Evolutionary conservation across 2,888 invertebrate species (phyloP).

Genomic region (Neuroscelio doddi): DNA sequence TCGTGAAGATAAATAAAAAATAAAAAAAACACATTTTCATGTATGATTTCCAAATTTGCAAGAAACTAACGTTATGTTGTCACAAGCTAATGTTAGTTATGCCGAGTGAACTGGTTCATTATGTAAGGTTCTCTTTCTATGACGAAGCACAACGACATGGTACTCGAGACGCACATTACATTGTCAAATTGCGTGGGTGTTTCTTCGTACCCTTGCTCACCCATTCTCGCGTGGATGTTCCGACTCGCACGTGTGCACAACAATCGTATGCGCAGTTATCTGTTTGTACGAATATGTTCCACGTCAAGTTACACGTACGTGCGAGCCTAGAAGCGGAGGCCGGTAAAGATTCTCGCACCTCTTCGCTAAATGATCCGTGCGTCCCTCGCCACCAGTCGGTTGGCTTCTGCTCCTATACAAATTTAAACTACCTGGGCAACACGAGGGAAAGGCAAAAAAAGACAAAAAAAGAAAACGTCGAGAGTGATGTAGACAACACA

Average conservation of each 20-base stretch:
- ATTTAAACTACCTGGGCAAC: conserved; percentile 66
- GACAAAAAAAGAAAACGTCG: conserved; percentile 27
- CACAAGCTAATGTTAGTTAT: conserved; percentile 14
- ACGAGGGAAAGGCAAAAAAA: conserved; percentile 35
- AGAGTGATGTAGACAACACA: conserved; percentile 25
- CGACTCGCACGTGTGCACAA: conserved; percentile 18
- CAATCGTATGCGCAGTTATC: conserved; percentile 31
- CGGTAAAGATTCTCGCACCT: conserved; percentile 72
- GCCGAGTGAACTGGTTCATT: conserved; percentile 53
- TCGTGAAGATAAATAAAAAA: no score
- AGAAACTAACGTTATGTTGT: conserved; percentile 19
- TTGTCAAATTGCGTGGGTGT: conserved; percentile 37
- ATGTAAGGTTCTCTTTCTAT: conserved; percentile 50
- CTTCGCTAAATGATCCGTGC: conserved; percentile 69
- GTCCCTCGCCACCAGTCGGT: conserved; percentile 61
- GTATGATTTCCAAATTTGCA: no score
- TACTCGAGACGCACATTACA: conserved; percentile 24
- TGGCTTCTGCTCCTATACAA: conserved; percentile 71
- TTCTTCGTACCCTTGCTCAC: conserved; percentile 34
- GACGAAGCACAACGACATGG: conserved; percentile 51
- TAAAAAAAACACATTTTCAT: no score
- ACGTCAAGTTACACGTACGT: conserved; percentile 54
- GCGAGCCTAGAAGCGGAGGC: conserved; percentile 69
- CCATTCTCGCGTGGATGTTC: conserved; percentile 19
- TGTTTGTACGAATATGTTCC: conserved; percentile 49